phyloP scores from a whole-genome alignment of 2,888 invertebrate species.

The Cancer borealis region DNA sequence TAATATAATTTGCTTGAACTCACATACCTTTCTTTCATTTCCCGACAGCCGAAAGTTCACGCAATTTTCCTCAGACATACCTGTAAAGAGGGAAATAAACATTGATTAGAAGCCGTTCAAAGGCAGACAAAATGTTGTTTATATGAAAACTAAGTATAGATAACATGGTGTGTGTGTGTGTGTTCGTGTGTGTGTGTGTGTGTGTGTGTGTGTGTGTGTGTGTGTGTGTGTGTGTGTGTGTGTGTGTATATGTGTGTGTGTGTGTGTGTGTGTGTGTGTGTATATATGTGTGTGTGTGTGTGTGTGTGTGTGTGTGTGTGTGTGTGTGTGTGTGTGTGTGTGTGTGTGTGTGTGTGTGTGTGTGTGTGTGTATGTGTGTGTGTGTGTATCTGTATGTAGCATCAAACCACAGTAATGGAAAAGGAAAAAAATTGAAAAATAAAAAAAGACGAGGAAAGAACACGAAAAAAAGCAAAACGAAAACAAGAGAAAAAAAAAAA shows the following conservation, averaged over 20 bases:
- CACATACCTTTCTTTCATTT: neutral
- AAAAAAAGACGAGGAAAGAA: neutral
- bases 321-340: conserved; percentile 41
- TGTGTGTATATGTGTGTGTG: conserved; percentile 30
- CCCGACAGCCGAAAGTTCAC: neutral
- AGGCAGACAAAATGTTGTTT: neutral
- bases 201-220: conserved; percentile 41
- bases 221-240: conserved; percentile 41
- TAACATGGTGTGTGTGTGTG: neutral
- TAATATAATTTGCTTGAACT: neutral
- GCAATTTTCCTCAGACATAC: neutral
- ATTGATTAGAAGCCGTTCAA: neutral
- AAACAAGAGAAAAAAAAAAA: neutral
- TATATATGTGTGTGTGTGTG: neutral
- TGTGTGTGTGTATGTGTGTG: conserved; percentile 31
- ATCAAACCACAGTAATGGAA: neutral
- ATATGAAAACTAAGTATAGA: neutral
- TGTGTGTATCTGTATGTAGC: neutral
- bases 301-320: conserved; percentile 26
- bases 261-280: neutral
- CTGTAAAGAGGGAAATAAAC: neutral
- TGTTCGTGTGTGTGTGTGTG: conserved; percentile 33
- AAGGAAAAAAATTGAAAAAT: neutral
- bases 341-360: conserved; percentile 42
- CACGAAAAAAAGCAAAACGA: neutral